Evolutionary conservation across 1,140 invertebrate species (phyloP).

Genomic region (Mizuhopecten yessoensis): DNA sequence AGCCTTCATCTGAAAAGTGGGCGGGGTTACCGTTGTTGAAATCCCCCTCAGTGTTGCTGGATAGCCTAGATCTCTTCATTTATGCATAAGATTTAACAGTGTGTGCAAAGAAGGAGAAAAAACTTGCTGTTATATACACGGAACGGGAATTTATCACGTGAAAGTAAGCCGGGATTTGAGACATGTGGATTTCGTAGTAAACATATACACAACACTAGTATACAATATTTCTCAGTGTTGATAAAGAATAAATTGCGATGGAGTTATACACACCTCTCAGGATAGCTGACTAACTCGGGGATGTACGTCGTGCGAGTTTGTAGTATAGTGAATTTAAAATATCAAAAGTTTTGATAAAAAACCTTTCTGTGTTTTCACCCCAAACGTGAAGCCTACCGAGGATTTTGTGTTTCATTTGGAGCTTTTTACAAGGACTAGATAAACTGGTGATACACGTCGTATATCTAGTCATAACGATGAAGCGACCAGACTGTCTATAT

Average conservation of each 20-base stretch:
- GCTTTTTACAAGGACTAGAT: neutral
- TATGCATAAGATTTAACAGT: neutral
- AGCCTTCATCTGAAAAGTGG: conserved; percentile 36
- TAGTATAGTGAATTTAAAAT: neutral
- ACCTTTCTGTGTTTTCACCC: neutral
- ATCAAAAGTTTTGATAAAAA: conserved; percentile 12
- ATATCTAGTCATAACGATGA: conserved; percentile 43
- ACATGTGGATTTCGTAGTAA: conserved; percentile 41
- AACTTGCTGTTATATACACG: conserved; percentile 40
- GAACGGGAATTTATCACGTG: conserved; percentile 8
- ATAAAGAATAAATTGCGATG: neutral
- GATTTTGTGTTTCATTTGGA: neutral
- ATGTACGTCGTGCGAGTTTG: neutral
- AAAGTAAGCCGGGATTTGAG: neutral
- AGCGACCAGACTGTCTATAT: conserved; percentile 46
- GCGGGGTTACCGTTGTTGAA: conserved; percentile 5
- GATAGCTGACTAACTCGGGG: neutral
- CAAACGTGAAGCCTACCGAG: neutral
- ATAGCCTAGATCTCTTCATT: conserved; percentile 7
- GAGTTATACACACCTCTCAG: neutral
- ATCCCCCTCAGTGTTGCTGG: neutral
- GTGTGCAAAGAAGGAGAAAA: neutral
- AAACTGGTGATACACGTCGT: neutral
- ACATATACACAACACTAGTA: neutral
- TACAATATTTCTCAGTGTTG: neutral